These are phyloP conservation scores for Cyprinus carpio DNA, from an alignment of 2,113 vertebrate species.

Conservation along the genomic window DNA sequence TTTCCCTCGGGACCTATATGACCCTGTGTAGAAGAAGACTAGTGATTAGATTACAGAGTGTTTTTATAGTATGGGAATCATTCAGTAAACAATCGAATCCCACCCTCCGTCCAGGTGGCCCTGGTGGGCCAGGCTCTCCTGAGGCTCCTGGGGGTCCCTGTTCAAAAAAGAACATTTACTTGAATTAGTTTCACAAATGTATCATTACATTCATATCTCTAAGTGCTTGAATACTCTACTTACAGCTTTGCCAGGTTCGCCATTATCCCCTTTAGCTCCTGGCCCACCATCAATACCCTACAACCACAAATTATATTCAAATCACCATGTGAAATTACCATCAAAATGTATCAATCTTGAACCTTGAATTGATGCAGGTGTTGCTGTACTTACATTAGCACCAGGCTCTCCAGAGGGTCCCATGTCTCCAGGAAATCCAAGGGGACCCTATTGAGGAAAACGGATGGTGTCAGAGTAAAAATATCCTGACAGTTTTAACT, in stretches of 20 bases:
- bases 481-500: neutral
- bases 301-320: conserved; percentile 32
- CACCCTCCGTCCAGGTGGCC: conserved; percentile 87
- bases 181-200: neutral
- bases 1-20: conserved; percentile 76
- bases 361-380: conserved; percentile 22
- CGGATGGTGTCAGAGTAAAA: neutral
- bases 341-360: neutral
- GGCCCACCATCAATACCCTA: conserved; percentile 83
- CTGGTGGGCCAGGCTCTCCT: conserved; percentile 85
- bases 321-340: neutral
- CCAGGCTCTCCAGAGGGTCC: conserved; percentile 85
- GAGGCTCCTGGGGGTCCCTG: conserved; percentile 87
- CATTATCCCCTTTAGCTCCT: conserved; percentile 85
- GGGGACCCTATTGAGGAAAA: conserved; percentile 76
- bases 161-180: conserved; percentile 22
- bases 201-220: neutral
- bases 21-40: conserved; percentile 71
- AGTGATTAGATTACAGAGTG: neutral
- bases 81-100: conserved; percentile 49
- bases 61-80: neutral
- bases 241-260: conserved; percentile 84
- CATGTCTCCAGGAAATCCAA: conserved; percentile 81
- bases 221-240: conserved; percentile 55
- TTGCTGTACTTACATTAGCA: conserved; percentile 69